Conservation (phyloP, 2,113 vertebrate species). For the Melanocharis versteri region DNA sequence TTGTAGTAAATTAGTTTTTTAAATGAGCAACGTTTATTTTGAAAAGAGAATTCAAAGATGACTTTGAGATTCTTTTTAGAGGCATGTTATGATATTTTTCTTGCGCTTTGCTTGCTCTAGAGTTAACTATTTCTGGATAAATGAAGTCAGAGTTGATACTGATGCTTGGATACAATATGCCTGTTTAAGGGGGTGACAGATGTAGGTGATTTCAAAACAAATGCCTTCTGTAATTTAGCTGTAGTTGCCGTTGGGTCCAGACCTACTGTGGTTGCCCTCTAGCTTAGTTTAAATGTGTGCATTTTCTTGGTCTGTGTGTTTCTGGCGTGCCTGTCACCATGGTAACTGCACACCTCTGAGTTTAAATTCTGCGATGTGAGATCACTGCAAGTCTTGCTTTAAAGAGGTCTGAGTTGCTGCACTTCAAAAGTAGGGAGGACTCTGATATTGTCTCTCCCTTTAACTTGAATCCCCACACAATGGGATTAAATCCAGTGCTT, state of each 20-base stretch:
- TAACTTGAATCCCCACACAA: background rate
- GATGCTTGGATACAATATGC: background rate
- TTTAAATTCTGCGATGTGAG: background rate
- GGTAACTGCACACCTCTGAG: background rate
- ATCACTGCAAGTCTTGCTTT: background rate
- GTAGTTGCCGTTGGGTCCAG: background rate
- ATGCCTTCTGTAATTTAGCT: background rate
- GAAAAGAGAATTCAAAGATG: background rate
- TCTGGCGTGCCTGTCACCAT: background rate
- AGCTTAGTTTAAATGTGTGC: background rate
- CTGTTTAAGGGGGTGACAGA: background rate
- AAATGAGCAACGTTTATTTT: background rate
- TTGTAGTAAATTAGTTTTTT: background rate
- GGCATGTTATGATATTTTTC: background rate
- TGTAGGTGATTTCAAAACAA: background rate
- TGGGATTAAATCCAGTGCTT: constrained; percentile 22
- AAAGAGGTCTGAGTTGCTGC: background rate
- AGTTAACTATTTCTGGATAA: background rate
- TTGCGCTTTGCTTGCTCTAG: background rate
- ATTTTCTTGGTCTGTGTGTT: background rate
- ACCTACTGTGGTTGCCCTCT: background rate
- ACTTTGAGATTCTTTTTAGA: background rate
- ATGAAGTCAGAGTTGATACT: background rate
- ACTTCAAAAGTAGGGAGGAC: background rate
- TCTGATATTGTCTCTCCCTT: background rate